phyloP scores from a whole-genome alignment of 2,113 vertebrate species.

The Sula dactylatra region DNA sequence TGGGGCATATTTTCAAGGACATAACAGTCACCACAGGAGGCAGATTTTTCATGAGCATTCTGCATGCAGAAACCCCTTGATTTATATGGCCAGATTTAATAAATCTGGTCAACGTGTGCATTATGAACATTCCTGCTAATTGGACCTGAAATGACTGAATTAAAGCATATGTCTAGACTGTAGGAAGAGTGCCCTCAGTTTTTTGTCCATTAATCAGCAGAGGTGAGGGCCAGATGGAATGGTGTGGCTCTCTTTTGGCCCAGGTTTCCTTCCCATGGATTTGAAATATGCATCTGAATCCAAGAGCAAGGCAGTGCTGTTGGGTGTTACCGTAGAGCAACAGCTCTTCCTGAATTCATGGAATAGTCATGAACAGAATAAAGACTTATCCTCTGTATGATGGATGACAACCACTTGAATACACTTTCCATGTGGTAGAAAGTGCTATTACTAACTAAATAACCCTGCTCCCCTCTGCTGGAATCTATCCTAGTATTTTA shows the following conservation, averaged over 20 bases:
- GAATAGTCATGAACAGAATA: background rate
- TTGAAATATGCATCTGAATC: background rate
- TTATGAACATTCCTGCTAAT: background rate
- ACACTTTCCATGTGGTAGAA: background rate
- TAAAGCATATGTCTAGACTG: background rate
- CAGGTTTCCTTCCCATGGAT: background rate
- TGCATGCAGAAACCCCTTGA: background rate
- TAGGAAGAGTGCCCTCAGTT: background rate
- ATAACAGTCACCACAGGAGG: background rate
- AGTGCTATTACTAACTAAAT: background rate
- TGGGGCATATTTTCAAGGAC: background rate
- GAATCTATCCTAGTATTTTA: background rate
- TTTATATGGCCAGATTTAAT: background rate
- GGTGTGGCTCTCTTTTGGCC: background rate
- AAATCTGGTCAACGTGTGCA: background rate
- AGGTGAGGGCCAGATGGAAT: conserved; percentile 13
- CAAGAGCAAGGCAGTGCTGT: background rate
- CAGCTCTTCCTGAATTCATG: background rate
- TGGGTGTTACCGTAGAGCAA: background rate
- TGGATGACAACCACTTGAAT: background rate
- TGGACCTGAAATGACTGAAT: background rate
- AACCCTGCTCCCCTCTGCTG: background rate
- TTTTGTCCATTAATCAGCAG: background rate
- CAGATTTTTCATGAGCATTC: background rate
- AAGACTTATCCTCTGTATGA: background rate